Percentiles rank a stretch among this genome's conserved stretches.
These are phyloP conservation scores for Osmerus mordax DNA, from an alignment of 2,113 vertebrate species.

Conservation along the genomic window DNA sequence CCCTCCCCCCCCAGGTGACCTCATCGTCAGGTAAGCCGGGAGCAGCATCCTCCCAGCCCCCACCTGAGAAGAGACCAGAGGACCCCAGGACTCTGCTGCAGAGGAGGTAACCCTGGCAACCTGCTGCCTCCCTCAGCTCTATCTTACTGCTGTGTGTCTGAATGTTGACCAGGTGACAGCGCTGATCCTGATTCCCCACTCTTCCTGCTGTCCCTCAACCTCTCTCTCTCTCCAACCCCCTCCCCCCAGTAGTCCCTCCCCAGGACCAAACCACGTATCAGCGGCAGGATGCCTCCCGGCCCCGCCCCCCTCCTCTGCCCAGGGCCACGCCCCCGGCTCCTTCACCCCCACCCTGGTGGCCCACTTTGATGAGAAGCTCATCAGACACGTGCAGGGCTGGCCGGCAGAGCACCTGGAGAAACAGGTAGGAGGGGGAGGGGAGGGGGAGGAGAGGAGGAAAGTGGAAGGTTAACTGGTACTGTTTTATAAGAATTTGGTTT, in stretches of 20 bases:
- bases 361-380: slow-evolving; percentile 96
- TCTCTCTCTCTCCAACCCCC: slow-evolving; percentile 43
- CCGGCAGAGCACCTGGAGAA: slow-evolving; percentile 97
- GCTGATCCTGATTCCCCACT: not conserved
- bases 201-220: no score
- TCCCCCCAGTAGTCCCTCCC: slow-evolving; percentile 87
- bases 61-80: slow-evolving; percentile 80
- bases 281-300: slow-evolving; percentile 5
- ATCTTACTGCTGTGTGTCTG: no score
- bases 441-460: no score
- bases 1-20: slow-evolving; percentile 72
- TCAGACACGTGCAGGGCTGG: slow-evolving; percentile 97
- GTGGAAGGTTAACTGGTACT: no score
- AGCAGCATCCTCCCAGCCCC: slow-evolving; percentile 75
- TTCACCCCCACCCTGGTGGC: slow-evolving; percentile 90
- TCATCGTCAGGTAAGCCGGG: slow-evolving; percentile 85
- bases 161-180: no score
- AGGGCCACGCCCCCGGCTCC: slow-evolving; percentile 75
- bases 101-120: slow-evolving; percentile 75
- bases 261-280: slow-evolving; percentile 80
- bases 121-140: no score
- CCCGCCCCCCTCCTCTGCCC: slow-evolving; percentile 52
- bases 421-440: slow-evolving; percentile 72
- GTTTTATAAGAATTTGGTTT: no score
- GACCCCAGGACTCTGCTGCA: slow-evolving; percentile 89